phyloP scores from a whole-genome alignment of 1,140 invertebrate species.

The Scylla paramamosain region DNA sequence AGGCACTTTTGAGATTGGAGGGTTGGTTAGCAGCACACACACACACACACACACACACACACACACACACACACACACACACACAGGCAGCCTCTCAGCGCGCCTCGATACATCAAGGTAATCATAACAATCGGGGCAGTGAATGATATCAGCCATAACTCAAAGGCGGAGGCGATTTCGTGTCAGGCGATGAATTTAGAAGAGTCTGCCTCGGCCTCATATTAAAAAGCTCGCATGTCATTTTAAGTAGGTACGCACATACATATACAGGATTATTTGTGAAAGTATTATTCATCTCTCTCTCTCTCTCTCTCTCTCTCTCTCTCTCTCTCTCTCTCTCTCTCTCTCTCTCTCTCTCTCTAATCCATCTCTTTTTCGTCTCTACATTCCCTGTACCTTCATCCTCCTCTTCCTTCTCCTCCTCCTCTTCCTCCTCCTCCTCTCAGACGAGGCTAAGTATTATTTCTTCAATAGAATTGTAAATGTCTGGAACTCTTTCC shows the following conservation, averaged over 20 bases:
- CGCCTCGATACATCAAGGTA: not conserved
- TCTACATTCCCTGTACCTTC: not conserved
- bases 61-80: no score
- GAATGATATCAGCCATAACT: not conserved
- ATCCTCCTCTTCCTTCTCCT: not conserved
- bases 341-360: slow-evolving; percentile 17
- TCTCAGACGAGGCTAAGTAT: no score
- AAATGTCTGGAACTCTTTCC: no score
- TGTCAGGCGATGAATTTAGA: not conserved
- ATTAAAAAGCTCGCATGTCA: not conserved
- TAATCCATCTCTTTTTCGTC: not conserved
- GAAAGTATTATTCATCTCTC: not conserved
- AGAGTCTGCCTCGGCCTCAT: not conserved
- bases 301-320: not conserved
- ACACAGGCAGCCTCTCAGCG: not conserved
- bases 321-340: not conserved
- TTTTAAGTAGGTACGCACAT: not conserved
- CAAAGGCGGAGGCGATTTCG: not conserved
- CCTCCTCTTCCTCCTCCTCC: not conserved
- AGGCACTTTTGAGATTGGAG: not conserved
- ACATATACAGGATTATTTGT: no score
- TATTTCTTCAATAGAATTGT: no score
- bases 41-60: no score
- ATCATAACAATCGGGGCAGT: not conserved
- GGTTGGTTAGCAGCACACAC: no score